Evolutionary conservation across 2,888 invertebrate species (phyloP).

Genomic region (Drosophila meridionalis): DNA sequence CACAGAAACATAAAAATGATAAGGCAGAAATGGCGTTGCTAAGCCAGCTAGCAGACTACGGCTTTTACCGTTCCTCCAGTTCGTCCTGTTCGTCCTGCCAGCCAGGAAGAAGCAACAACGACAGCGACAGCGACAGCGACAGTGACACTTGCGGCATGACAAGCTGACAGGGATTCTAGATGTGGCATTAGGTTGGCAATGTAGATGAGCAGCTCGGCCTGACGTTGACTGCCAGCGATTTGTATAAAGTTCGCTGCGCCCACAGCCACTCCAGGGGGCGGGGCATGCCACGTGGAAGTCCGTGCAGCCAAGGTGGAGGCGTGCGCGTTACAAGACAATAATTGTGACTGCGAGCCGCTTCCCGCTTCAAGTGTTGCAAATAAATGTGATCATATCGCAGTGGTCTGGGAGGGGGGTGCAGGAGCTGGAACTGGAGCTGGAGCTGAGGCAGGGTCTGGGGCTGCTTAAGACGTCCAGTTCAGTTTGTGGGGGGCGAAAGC

Average conservation of each 20-base stretch:
- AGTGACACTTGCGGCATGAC: slow-evolving; percentile 60
- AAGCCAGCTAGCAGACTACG: slow-evolving; percentile 13
- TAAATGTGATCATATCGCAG: slow-evolving; percentile 75
- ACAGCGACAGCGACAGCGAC: slow-evolving; percentile 33
- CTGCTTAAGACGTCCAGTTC: slow-evolving; percentile 17
- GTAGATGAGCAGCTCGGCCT: slow-evolving; percentile 23
- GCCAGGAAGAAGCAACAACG: slow-evolving; percentile 15
- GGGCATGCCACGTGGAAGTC: slow-evolving; percentile 17
- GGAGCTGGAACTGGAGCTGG: slow-evolving; percentile 1
- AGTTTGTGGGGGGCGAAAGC: slow-evolving; percentile 2
- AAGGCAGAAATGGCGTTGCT: slow-evolving; percentile 45
- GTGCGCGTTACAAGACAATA: slow-evolving; percentile 72
- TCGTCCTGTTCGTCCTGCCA: slow-evolving; percentile 18
- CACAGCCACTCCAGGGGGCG: neutral
- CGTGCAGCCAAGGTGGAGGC: slow-evolving; percentile 25
- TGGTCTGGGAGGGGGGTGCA: neutral
- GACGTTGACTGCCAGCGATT: slow-evolving; percentile 59
- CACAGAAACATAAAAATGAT: slow-evolving; percentile 68
- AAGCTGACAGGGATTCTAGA: slow-evolving; percentile 52
- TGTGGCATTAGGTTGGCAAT: slow-evolving; percentile 29
- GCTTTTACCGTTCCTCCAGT: slow-evolving; percentile 1
- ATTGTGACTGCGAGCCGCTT: slow-evolving; percentile 50
- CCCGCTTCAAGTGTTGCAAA: slow-evolving; percentile 66
- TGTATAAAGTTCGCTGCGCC: slow-evolving; percentile 60
- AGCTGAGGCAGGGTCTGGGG: neutral